Evolutionary conservation across 2,113 vertebrate genomes (phyloP), one percentile per base, ranked within the genome.

Genomic region (Meleagris gallopavo): DNA sequence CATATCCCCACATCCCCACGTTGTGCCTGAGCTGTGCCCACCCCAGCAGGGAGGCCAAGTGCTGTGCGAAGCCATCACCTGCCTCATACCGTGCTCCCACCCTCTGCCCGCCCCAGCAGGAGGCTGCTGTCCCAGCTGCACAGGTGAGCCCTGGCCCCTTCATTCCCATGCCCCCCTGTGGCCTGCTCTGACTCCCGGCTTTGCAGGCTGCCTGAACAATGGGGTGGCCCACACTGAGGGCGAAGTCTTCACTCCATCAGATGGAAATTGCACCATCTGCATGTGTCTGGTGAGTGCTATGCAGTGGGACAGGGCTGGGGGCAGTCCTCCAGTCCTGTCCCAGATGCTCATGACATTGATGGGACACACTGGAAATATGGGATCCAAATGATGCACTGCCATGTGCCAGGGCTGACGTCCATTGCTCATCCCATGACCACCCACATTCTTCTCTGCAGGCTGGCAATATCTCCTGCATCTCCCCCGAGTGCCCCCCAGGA

Each of bases 401-500:
- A 32, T 10, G 16, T n/a, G 55, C 30, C 17, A 10, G 30, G 18
- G 17, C 55, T 32, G 55, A 8, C 29, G 16, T 9, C 27, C 52
- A 16, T 15, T 19, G 30, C 30, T 32, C 54, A 27, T 46, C 67
- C 16, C 1, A 14, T 65, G 77, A 36, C 36, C 52, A 5, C 36
- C 48, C 27, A 1, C 0, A 0, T 45, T 61, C 17, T 24, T 54
- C 45, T n/a, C 83, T 34, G 1, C 60, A 98, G 98, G 96, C 96
- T 0, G 98, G 98, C 21, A 98, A 98, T 6, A 57, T 98, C 74
- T 98, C 98, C 55, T 98, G 98, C 76, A 96, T 98, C 69, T 96
- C 97, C 36, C 98, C 97, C 0, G 97, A 98, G 78, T 98, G 98
- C 48, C 96, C 96, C 27, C 95, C 91, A 0, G 97, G 97, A n/a